Conservation (phyloP, 1,140 invertebrate species). For the Brachionus sp. region DNA sequence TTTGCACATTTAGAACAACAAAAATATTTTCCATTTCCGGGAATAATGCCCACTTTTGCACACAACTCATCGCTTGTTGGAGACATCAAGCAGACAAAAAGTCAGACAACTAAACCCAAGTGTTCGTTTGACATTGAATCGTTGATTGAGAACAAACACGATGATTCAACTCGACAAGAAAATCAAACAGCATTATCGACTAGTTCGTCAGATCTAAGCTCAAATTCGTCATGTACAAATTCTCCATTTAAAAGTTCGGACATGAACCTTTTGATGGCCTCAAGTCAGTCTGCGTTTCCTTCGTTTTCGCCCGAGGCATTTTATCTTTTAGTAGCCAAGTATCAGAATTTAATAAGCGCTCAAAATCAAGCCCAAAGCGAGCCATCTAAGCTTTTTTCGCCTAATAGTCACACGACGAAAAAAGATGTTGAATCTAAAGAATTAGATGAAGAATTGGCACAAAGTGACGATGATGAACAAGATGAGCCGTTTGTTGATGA, state of each 20-base stretch:
- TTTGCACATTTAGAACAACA: slow-evolving; percentile 10
- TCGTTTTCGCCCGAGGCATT: slow-evolving; percentile 21
- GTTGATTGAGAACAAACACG: slow-evolving; percentile 31
- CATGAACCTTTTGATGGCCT: neutral
- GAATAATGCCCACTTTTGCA: neutral
- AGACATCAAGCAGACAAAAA: neutral
- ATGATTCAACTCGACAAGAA: neutral
- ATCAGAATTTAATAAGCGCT: slow-evolving; percentile 30
- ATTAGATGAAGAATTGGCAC: neutral
- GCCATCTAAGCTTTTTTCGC: neutral
- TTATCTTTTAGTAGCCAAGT: slow-evolving; percentile 34
- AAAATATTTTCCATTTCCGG: slow-evolving; percentile 14
- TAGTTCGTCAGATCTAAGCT: slow-evolving; percentile 26
- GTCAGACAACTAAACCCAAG: neutral
- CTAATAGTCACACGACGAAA: neutral
- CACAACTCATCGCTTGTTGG: neutral
- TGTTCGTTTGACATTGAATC: slow-evolving; percentile 43
- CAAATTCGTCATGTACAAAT: slow-evolving; percentile 28
- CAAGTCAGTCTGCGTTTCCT: neutral
- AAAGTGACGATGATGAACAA: neutral
- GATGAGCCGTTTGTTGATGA: neutral
- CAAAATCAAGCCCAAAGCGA: neutral
- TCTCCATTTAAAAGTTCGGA: slow-evolving; percentile 10
- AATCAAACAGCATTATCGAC: slow-evolving; percentile 9
- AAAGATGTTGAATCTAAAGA: neutral